These are phyloP conservation scores for Pseudorectes ferrugineus DNA, from an alignment of 2,113 vertebrate genomes.

Conservation along the genomic window DNA sequence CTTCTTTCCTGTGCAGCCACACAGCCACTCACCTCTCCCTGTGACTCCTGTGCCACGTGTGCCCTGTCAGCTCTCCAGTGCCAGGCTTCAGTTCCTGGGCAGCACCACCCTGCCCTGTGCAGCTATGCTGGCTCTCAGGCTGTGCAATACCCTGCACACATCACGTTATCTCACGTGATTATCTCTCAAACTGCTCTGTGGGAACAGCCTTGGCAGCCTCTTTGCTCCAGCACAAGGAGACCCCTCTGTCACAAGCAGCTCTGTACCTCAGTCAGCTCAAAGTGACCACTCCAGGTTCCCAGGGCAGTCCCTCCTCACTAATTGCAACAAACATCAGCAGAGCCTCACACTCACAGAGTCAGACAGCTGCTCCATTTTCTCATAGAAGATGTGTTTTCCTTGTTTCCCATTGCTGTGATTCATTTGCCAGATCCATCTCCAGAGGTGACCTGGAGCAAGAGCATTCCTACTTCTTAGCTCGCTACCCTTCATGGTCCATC, in stretches of 20 bases:
- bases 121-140: not conserved
- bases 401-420: not conserved
- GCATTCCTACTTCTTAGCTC: constrained; percentile 65
- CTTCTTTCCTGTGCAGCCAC: not conserved
- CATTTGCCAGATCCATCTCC: constrained; percentile 69
- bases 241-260: not conserved
- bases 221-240: not conserved
- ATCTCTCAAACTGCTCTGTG: not conserved
- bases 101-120: not conserved
- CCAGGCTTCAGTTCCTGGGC: not conserved
- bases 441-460: constrained; percentile 79
- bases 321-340: not conserved
- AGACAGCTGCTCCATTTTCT: not conserved
- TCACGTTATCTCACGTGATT: fast-evolving
- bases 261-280: not conserved
- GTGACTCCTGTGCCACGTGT: not conserved
- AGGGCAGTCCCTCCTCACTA: not conserved
- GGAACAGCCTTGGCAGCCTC: not conserved
- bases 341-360: not conserved
- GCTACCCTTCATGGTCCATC: not conserved
- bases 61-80: not conserved
- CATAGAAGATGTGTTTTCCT: not conserved
- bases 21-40: not conserved
- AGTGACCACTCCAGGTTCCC: not conserved
- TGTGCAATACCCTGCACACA: not conserved